Percentiles rank a stretch among this genome's conserved stretches.
These are phyloP conservation scores for Ophioderma brevispina DNA, from an alignment of 35 echinoderm and acorn worm genomes.

Conservation along the genomic window DNA sequence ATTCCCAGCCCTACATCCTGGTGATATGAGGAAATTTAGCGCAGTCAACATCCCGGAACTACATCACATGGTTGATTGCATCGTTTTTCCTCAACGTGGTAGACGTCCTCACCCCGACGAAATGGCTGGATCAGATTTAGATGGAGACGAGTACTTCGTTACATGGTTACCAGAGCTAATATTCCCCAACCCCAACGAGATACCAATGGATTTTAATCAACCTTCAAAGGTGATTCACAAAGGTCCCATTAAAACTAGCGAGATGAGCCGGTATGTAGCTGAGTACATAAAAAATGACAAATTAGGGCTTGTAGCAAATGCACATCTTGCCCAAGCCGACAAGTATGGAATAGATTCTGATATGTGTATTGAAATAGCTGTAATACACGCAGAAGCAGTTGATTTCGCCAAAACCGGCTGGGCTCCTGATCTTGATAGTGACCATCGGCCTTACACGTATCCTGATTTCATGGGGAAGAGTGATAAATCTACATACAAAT, in stretches of 20 bases:
- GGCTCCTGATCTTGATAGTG: not conserved
- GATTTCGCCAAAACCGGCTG: constrained; percentile 33
- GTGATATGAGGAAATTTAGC: constrained; percentile 24
- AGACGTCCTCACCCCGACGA: constrained; percentile 10
- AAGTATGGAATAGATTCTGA: not conserved
- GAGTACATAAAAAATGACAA: constrained; percentile 35
- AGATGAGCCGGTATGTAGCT: not conserved
- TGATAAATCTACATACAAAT: constrained; percentile 16
- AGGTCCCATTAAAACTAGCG: not conserved
- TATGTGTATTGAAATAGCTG: not conserved
- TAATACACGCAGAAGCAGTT: not conserved
- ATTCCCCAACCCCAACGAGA: not conserved
- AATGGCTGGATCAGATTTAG: constrained; percentile 38
- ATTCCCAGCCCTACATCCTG: not conserved
- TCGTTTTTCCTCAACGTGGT: constrained; percentile 22
- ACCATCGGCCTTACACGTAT: not conserved
- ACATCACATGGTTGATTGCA: constrained; percentile 31
- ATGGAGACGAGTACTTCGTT: constrained; percentile 43
- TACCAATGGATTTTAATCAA: not conserved
- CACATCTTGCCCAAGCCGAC: constrained; percentile 5
- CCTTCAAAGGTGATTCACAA: not conserved
- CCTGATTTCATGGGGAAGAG: constrained; percentile 28
- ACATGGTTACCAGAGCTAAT: not conserved
- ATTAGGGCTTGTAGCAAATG: constrained; percentile 7
- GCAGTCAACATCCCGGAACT: constrained; percentile 17